Evolutionary conservation across 2,797 vertebrate species (phyloP).

Genomic region (Vespertilio murinus): DNA sequence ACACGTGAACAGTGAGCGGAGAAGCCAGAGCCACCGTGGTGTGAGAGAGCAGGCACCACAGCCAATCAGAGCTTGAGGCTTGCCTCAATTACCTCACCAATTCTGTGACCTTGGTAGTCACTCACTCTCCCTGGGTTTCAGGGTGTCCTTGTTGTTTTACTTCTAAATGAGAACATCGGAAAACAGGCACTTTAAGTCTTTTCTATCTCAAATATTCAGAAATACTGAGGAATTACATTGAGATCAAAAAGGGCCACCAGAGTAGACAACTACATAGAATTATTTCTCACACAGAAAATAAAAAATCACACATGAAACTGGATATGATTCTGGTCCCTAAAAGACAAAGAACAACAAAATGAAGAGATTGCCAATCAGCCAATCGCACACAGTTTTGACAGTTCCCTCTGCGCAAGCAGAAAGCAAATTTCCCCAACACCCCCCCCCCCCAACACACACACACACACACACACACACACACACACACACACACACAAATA

Average conservation of each 20-base stretch:
- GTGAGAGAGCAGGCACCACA: not conserved
- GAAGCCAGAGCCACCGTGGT: not conserved
- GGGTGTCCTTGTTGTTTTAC: not conserved
- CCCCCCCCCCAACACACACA: rapidly evolving
- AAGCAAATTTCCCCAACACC: not conserved
- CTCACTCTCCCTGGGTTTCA: not conserved
- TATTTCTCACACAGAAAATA: not conserved
- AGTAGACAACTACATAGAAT: not conserved
- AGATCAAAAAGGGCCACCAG: not conserved
- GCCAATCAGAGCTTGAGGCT: no score
- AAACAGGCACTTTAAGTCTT: not conserved
- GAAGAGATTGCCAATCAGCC: not conserved
- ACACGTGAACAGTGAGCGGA: rapidly evolving
- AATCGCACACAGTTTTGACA: no score
- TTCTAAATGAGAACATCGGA: not conserved
- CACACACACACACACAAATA: no score
- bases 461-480: no score
- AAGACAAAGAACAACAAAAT: not conserved
- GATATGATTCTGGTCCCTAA: not conserved
- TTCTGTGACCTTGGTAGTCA: not conserved
- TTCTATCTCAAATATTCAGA: not conserved
- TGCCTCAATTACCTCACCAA: no score
- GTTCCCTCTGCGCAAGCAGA: not conserved
- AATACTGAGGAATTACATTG: not conserved
- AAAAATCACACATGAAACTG: not conserved